Evolutionary conservation across 2,797 vertebrate genomes (phyloP).

Genomic region (Ispidina lecontei): DNA sequence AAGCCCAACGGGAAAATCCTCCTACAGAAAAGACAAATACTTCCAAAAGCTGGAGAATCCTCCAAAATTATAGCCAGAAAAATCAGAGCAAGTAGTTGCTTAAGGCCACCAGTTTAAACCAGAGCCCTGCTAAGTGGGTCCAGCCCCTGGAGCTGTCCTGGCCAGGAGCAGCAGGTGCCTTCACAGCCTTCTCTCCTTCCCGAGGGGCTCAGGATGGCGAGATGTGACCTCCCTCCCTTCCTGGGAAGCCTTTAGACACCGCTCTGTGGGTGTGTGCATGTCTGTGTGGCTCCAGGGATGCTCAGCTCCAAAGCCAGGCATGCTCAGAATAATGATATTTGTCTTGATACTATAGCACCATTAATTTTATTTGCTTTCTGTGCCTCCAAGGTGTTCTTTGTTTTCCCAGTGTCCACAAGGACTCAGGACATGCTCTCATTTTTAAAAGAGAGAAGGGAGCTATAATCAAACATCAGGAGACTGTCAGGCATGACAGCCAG

Average conservation of each 20-base stretch:
- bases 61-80: neutral
- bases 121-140: fast-evolving
- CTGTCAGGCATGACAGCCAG: neutral
- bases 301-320: neutral
- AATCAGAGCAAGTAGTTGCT: neutral
- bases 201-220: neutral
- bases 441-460: neutral
- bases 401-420: neutral
- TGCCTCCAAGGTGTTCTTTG: neutral
- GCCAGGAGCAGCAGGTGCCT: neutral
- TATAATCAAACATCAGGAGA: neutral
- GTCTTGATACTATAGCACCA: neutral
- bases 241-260: neutral
- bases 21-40: neutral
- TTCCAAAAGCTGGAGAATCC: neutral
- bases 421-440: neutral
- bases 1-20: neutral
- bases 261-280: fast-evolving
- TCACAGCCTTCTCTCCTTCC: neutral
- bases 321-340: neutral
- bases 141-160: neutral
- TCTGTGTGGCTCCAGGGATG: neutral
- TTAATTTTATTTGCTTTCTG: neutral
- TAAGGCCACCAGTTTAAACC: neutral
- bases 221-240: neutral